Conservation (phyloP, 2,888 invertebrate species). For the Dryococelus australis region DNA sequence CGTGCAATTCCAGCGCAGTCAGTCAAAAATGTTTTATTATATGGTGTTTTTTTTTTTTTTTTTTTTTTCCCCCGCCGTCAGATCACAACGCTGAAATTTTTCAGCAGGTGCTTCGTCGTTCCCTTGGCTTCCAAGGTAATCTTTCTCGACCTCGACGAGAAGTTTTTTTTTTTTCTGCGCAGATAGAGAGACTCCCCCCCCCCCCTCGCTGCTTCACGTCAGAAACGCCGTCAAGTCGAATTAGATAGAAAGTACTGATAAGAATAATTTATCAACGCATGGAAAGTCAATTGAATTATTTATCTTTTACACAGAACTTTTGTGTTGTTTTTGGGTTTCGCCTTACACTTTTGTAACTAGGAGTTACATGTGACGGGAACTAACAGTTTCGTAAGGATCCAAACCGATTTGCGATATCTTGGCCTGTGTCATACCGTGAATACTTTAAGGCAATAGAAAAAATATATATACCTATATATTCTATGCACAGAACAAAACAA, state of each 20-base stretch:
- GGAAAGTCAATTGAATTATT: not conserved
- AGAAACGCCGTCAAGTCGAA: not conserved
- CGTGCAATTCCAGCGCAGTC: constrained; percentile 5
- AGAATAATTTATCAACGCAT: not conserved
- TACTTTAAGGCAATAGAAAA: too few relatives aligned
- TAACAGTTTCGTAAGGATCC: too few relatives aligned
- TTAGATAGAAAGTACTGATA: not conserved
- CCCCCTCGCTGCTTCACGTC: not conserved
- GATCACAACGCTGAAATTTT: not conserved
- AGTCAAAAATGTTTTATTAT: constrained; percentile 1
- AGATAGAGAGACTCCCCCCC: not conserved
- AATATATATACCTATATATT: too few relatives aligned
- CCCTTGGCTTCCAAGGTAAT: not conserved
- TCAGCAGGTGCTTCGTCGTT: not conserved
- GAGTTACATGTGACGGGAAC: too few relatives aligned
- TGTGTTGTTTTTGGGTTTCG: too few relatives aligned
- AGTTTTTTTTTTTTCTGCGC: not conserved
- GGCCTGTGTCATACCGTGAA: too few relatives aligned
- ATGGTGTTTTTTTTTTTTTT: not conserved
- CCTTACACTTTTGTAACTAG: too few relatives aligned
- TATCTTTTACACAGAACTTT: too few relatives aligned
- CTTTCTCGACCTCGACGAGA: not conserved
- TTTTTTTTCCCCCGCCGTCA: not conserved
- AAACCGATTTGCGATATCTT: too few relatives aligned
- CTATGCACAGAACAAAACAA: too few relatives aligned